Percentiles rank a stretch among this genome's conserved stretches.
Evolutionary conservation across 1,140 invertebrate genomes (phyloP).

Genomic region (Aphaenogaster floridana): DNA sequence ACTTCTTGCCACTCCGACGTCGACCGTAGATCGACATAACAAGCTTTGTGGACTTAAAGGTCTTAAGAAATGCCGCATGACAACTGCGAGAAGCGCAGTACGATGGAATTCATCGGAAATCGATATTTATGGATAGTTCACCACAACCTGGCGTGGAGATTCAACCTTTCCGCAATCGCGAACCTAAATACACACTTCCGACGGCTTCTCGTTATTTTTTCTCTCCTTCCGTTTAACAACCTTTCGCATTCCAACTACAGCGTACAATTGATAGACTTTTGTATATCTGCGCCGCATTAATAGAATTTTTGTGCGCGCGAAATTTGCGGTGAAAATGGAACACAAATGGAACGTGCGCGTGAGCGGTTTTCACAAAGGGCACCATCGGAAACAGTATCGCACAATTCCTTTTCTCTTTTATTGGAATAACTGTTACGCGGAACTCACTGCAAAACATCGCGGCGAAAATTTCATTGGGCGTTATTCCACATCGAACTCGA

Average conservation of each 20-base stretch:
- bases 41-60: constrained; percentile 63
- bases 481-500: constrained; percentile 37
- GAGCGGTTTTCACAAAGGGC: constrained; percentile 43
- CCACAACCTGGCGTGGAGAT: background rate
- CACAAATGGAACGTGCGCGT: constrained; percentile 29
- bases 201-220: background rate
- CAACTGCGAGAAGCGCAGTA: constrained; percentile 38
- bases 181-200: background rate
- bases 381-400: constrained; percentile 37
- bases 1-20: constrained; percentile 16
- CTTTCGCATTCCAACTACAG: constrained; percentile 1
- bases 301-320: constrained; percentile 37
- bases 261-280: constrained; percentile 3
- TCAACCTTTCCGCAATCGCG: background rate
- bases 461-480: constrained; percentile 35
- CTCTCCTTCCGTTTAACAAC: constrained; percentile 5
- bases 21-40: constrained; percentile 63
- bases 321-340: constrained; percentile 50
- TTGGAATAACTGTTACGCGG: constrained; percentile 55
- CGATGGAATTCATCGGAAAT: constrained; percentile 55
- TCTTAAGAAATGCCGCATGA: constrained; percentile 54
- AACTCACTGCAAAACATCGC: constrained; percentile 55
- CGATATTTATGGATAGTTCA: constrained; percentile 18
- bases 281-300: constrained; percentile 17
- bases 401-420: constrained; percentile 58